These are phyloP conservation scores for Dendrolimus punctatus DNA, from an alignment of 1,140 invertebrate genomes.

Conservation along the genomic window DNA sequence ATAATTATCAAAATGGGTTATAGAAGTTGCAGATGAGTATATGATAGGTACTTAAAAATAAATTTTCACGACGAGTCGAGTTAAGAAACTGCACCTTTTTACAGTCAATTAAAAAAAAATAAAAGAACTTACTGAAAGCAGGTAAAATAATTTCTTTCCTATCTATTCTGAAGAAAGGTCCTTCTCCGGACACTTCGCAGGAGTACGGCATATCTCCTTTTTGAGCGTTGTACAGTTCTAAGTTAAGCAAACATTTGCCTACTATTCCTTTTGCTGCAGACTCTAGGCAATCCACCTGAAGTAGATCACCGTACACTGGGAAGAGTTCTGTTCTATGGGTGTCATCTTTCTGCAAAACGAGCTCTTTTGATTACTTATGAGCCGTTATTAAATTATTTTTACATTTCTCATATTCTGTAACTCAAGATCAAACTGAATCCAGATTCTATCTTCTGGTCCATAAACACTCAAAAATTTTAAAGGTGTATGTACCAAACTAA, in stretches of 20 bases:
- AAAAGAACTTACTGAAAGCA: slow-evolving; percentile 18
- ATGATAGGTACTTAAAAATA: too few species aligned
- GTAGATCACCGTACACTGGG: slow-evolving; percentile 5
- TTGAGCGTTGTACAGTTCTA: slow-evolving; percentile 29
- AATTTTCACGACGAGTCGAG: too few species aligned
- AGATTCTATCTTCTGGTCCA: too few species aligned
- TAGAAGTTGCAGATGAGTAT: too few species aligned
- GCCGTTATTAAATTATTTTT: too few species aligned
- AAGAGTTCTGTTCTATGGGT: neutral
- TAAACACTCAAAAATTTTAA: neutral
- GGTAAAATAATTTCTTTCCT: slow-evolving; percentile 26
- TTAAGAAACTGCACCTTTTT: too few species aligned
- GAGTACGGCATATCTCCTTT: slow-evolving; percentile 23
- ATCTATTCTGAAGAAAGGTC: slow-evolving; percentile 39
- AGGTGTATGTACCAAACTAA: neutral
- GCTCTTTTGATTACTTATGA: too few species aligned
- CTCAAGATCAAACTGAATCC: too few species aligned
- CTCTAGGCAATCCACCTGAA: slow-evolving; percentile 25
- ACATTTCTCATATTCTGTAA: too few species aligned
- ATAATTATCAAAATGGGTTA: too few species aligned
- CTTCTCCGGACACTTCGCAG: slow-evolving; percentile 50
- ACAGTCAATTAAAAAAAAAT: too few species aligned
- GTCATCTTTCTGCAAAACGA: neutral
- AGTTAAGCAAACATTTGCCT: slow-evolving; percentile 26
- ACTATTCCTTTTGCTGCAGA: slow-evolving; percentile 15